These are phyloP conservation scores for Hestina assimilis DNA, from an alignment of 1,140 invertebrate genomes.

Conservation along the genomic window DNA sequence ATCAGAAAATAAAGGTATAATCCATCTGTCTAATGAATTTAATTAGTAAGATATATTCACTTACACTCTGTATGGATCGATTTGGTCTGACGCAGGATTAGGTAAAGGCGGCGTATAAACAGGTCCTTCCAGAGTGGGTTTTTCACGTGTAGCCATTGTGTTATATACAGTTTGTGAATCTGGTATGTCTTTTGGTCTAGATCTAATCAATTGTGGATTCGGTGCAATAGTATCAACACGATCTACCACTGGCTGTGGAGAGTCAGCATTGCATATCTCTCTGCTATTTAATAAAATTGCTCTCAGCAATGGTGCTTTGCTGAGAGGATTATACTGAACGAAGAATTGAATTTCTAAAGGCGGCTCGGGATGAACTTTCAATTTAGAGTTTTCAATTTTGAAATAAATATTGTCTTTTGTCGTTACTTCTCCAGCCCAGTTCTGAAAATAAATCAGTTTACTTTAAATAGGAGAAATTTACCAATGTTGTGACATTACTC, in stretches of 20 bases:
- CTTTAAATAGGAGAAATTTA: no score
- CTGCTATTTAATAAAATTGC: conserved; percentile 63
- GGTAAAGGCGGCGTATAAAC: no score
- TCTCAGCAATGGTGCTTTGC: conserved; percentile 46
- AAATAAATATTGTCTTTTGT: conserved; percentile 67
- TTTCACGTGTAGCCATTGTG: conserved; percentile 10
- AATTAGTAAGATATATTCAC: no score
- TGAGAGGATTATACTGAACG: conserved; percentile 61
- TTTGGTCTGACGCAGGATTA: no score
- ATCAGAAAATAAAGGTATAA: no score
- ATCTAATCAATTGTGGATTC: conserved; percentile 9
- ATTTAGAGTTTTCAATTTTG: conserved; percentile 67
- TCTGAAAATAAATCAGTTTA: conserved; percentile 49
- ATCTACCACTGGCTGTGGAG: conserved; percentile 38
- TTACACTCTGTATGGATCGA: no score
- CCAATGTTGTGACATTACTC: no score
- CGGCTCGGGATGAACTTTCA: conserved; percentile 67
- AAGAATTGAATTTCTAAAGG: conserved; percentile 62
- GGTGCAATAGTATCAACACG: conserved; percentile 30
- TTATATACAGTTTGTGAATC: no score
- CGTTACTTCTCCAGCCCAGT: conserved; percentile 68
- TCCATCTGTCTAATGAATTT: no score
- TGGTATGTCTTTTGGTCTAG: conserved; percentile 24
- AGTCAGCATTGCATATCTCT: conserved; percentile 68
- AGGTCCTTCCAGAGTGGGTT: no score